Conservation (phyloP, 2,888 invertebrate genomes). For the Cabera pusaria region DNA sequence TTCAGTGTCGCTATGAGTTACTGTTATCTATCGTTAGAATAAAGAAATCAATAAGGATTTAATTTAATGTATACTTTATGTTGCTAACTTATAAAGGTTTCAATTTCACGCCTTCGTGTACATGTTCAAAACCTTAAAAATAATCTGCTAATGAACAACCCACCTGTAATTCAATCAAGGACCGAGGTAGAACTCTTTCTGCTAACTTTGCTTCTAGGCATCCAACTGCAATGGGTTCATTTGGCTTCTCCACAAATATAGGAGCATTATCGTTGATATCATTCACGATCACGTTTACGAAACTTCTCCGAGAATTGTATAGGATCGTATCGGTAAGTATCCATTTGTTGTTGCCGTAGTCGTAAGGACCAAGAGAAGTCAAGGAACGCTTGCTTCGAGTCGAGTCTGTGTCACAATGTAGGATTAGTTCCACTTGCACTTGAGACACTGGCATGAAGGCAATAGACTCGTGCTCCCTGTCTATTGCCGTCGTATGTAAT, state of each 20-base stretch:
- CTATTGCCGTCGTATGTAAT: conserved; percentile 59
- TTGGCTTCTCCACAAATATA: conserved; percentile 61
- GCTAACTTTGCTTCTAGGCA: conserved; percentile 69
- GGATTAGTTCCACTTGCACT: conserved; percentile 68
- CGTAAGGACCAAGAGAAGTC: conserved; percentile 51
- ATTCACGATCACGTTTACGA: conserved; percentile 75
- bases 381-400: conserved; percentile 54
- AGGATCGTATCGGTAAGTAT: conserved; percentile 62
- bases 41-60: too few relatives aligned
- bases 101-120: conserved; percentile 24
- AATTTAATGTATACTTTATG: too few relatives aligned
- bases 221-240: conserved; percentile 66
- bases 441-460: conserved; percentile 75
- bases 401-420: conserved; percentile 54
- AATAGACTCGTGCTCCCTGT: conserved; percentile 71
- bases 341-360: conserved; percentile 68
- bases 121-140: too few relatives aligned
- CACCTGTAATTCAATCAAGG: conserved; percentile 73
- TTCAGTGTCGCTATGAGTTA: too few relatives aligned
- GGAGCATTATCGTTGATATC: conserved; percentile 82
- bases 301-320: conserved; percentile 60
- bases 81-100: too few relatives aligned
- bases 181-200: conserved; percentile 63
- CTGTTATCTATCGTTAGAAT: too few relatives aligned
- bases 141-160: too few relatives aligned